Evolutionary conservation across 2,797 vertebrate genomes (phyloP), one percentile per base, ranked within the genome.

Genomic region (Naso thynnoides): DNA sequence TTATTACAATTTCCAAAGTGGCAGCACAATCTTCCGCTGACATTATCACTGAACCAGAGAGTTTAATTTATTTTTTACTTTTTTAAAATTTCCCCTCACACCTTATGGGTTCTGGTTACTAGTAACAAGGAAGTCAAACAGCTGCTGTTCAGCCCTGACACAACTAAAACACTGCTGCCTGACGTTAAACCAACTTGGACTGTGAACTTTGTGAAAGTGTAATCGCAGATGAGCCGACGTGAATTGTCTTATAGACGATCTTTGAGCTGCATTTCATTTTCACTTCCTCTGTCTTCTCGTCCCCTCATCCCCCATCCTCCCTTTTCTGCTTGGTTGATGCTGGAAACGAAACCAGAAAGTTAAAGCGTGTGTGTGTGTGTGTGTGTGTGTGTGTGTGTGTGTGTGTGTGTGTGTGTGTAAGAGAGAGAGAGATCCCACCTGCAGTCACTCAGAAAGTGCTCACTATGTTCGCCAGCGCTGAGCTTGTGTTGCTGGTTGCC

Each of bases 251-350:
- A 86, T 61, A 88, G 72, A 89, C 69, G 88, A 91, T 88, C 90
- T 90, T 79, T 61, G 84, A 13, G 90, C 81, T 90, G 87, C 80
- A 95, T 96, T 96, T 97, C 95, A 94, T 97, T 97, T 98, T 97
- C 96, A 94, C 95, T 97, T 97, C 96, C 96, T 93, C 66, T 48
- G 6, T 45, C 10, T 0, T 10, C 52, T 31, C 19, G 7, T 1
- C 4, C 4, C 45, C 3, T 3, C 27, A 5, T 5, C 42, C 18
- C 27, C 11, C 7, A 5, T 0, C 38, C 6, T 2, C 13, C 56
- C 39, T 1, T 70, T 85, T 80, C 75, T 77, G 36, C 16, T 0
- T n/a, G 4, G 8, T 27, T 59, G n/a, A 8, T 18, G 66, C 42
- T 66, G 45, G 86, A 93, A 92, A 91, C 78, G 91, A 93, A 93